phyloP scores from a whole-genome alignment of 2,888 invertebrate genomes.

The Netelia inedita region DNA sequence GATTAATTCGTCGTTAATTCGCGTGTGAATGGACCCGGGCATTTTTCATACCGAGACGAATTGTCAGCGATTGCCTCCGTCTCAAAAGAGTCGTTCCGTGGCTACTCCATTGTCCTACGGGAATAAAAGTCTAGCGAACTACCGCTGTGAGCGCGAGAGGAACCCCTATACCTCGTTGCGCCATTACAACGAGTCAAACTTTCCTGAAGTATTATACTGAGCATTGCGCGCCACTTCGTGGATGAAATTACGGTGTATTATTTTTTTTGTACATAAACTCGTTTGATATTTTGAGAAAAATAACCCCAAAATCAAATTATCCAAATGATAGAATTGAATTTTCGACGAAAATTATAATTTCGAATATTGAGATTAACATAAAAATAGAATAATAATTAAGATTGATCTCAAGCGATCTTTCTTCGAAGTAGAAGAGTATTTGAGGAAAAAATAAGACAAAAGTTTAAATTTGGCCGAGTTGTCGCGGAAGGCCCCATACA shows the following conservation, averaged over 20 bases:
- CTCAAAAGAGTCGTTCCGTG: constrained; percentile 63
- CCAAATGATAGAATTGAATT: too few relatives aligned
- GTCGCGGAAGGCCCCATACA: background rate
- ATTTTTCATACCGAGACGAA: constrained; percentile 51
- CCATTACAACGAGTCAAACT: constrained; percentile 18
- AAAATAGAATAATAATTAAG: background rate
- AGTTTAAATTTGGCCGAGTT: background rate
- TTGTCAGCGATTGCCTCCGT: constrained; percentile 44
- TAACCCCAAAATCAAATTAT: background rate
- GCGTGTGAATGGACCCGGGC: constrained; percentile 64
- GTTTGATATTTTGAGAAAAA: background rate
- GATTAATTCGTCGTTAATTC: constrained; percentile 67
- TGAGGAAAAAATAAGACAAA: background rate
- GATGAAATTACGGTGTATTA: background rate
- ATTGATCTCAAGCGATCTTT: too few relatives aligned
- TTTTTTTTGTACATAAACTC: background rate
- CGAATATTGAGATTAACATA: background rate
- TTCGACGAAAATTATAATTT: too few relatives aligned
- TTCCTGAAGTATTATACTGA: constrained; percentile 11
- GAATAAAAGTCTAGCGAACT: constrained; percentile 42
- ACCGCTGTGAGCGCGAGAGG: constrained; percentile 39
- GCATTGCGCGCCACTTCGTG: background rate
- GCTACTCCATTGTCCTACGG: constrained; percentile 61
- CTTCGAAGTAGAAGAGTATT: background rate
- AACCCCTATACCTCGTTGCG: constrained; percentile 27